A percentile compares a stretch with the other conserved stretches of the same genome.
phyloP scores from a whole-genome alignment of 2,888 invertebrate genomes.

The Epiperipatus broadwayi region DNA sequence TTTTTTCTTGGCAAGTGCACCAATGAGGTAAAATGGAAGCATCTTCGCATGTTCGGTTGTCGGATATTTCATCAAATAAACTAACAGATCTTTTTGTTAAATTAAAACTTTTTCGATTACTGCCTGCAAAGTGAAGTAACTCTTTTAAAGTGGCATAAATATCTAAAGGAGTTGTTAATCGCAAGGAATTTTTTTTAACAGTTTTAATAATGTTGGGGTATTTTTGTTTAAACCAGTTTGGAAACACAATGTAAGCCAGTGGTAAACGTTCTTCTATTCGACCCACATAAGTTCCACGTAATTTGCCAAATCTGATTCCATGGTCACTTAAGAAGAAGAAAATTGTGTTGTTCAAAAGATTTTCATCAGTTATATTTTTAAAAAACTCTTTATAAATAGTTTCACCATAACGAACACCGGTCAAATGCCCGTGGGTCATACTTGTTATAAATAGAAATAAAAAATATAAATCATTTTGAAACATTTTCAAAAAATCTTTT shows the following conservation, averaged over 20 bases:
- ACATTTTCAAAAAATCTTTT: slow-evolving; percentile 39
- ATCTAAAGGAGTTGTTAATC: slow-evolving; percentile 66
- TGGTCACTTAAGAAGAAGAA: slow-evolving; percentile 64
- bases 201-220: slow-evolving; percentile 43
- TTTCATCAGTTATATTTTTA: slow-evolving; percentile 33
- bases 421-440: slow-evolving; percentile 13
- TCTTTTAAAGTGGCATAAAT: slow-evolving; percentile 56
- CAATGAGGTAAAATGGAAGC: slow-evolving; percentile 64
- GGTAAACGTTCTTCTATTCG: slow-evolving; percentile 67
- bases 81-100: too few relatives aligned
- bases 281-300: slow-evolving; percentile 48
- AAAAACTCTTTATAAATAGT: slow-evolving; percentile 40
- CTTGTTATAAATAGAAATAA: too few relatives aligned
- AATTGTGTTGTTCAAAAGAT: slow-evolving; percentile 44
- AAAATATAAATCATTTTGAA: slow-evolving; percentile 45
- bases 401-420: slow-evolving; percentile 53
- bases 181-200: slow-evolving; percentile 46
- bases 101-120: slow-evolving; percentile 4
- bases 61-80: too few relatives aligned
- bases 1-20: slow-evolving; percentile 54
- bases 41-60: slow-evolving; percentile 48
- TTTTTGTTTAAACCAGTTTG: slow-evolving; percentile 44
- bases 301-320: slow-evolving; percentile 66
- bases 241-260: slow-evolving; percentile 50
- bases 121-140: slow-evolving; percentile 37